phyloP scores from a whole-genome alignment of 2,888 invertebrate species.

The Polydrusus pterygomalis region DNA sequence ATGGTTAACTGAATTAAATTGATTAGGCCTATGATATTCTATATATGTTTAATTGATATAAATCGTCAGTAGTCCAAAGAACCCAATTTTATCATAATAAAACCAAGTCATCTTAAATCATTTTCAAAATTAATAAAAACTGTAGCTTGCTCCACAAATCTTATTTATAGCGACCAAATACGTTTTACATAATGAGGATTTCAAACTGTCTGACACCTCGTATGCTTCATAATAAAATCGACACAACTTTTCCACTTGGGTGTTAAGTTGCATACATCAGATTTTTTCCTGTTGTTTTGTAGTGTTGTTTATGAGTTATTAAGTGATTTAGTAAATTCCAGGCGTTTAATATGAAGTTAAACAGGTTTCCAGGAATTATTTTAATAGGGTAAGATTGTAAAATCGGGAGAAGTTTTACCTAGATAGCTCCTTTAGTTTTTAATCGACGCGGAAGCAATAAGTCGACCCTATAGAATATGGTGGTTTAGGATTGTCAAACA shows the following conservation, averaged over 20 bases:
- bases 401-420: too few relatives aligned
- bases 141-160: background rate
- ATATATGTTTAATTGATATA: too few relatives aligned
- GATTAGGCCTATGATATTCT: too few relatives aligned
- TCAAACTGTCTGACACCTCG: conserved; percentile 30
- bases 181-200: conserved; percentile 37
- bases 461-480: too few relatives aligned
- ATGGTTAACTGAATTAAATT: too few relatives aligned
- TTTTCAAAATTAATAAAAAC: background rate
- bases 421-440: too few relatives aligned
- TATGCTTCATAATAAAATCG: conserved; percentile 38
- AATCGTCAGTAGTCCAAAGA: too few relatives aligned
- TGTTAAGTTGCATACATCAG: conserved; percentile 25
- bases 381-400: background rate
- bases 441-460: too few relatives aligned
- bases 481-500: too few relatives aligned
- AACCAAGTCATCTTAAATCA: background rate
- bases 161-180: conserved; percentile 24
- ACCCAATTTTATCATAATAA: background rate
- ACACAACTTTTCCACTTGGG: conserved; percentile 37
- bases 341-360: background rate
- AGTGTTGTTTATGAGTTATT: background rate
- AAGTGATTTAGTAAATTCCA: conserved; percentile 7
- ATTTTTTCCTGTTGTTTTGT: conserved; percentile 5
- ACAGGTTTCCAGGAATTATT: background rate